Evolutionary conservation across 2,888 invertebrate genomes (phyloP), one percentile per base, ranked within the genome.

Genomic region (Hybos culiciformis): DNA sequence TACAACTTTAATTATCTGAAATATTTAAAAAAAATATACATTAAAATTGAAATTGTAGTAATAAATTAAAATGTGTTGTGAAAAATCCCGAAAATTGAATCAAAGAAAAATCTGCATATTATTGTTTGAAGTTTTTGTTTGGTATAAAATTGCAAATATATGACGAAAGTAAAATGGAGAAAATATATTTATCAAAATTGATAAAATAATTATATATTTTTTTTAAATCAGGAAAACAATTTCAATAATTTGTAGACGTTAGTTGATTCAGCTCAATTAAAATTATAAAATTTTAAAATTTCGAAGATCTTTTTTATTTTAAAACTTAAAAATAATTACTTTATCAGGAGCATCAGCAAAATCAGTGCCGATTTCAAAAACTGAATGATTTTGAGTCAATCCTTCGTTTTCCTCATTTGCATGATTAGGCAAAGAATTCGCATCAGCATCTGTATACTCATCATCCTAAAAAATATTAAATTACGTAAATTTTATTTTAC

Each of bases 1-100:
- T 54, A 79, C 74, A 37, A 80, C 75, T 66, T 81, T 80, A 4
- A 75, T 73, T 5, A 81, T 74, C 80, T 81, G 57, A 36, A 26
- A 50, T 20, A 11, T 38, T 4, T 37, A 14, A 32, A 37, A 37
- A 19, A 21, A 31, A 19, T 7, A 37, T 17, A 17, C 5, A 29
- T 38, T 33, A n/a, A 18, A 32, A 24, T 11, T 29, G 12, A 21
- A 23, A 20, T 23, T 26, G 32, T 14, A 24, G 23, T 26, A n/a
- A n/a, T n/a, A n/a, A n/a, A n/a, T n/a, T n/a, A n/a, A n/a, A n/a
- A n/a, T 21, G 37, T 23, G 5, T 20, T 32, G 3, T 7, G 18
- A 37, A 17, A 29, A 17, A 11, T 11, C n/a, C 8, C 12, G 3
- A 3, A 19, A 26, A 39, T 11, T 11, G 17, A n/a, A 39, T 31